phyloP scores from a whole-genome alignment of 2,797 vertebrate genomes.

The Pelobates cultripes region DNA sequence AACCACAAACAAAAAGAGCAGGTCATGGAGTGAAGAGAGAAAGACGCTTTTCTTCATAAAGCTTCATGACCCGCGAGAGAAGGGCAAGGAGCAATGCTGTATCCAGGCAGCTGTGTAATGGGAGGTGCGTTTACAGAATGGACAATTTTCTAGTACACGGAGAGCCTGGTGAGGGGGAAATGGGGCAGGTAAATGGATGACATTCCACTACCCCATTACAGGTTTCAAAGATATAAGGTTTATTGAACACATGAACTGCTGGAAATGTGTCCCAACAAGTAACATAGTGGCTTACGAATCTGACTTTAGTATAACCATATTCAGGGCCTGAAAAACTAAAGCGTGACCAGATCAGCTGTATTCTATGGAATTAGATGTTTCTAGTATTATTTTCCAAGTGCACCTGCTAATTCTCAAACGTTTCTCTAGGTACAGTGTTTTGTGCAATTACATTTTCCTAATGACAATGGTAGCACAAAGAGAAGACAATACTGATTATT shows the following conservation, averaged over 20 bases:
- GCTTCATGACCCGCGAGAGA: conserved; percentile 43
- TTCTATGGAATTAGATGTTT: too few species aligned
- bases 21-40: conserved; percentile 44
- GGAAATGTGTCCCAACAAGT: neutral
- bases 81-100: conserved; percentile 37
- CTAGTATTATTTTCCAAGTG: too few species aligned
- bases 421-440: too few species aligned
- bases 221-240: neutral
- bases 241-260: neutral
- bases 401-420: too few species aligned
- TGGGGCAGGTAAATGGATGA: neutral
- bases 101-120: conserved; percentile 18
- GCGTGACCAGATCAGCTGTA: too few species aligned
- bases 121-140: conserved; percentile 15
- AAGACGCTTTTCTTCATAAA: conserved; percentile 28
- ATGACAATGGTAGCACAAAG: too few species aligned
- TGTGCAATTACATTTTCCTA: too few species aligned
- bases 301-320: neutral
- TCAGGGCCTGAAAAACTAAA: too few species aligned
- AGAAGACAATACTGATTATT: too few species aligned
- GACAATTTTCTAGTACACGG: conserved; percentile 14
- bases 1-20: conserved; percentile 43
- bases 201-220: neutral
- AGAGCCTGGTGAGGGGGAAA: neutral
- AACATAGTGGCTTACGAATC: neutral